phyloP scores from a whole-genome alignment of 2,888 invertebrate genomes.

The Tinea pellionella region DNA sequence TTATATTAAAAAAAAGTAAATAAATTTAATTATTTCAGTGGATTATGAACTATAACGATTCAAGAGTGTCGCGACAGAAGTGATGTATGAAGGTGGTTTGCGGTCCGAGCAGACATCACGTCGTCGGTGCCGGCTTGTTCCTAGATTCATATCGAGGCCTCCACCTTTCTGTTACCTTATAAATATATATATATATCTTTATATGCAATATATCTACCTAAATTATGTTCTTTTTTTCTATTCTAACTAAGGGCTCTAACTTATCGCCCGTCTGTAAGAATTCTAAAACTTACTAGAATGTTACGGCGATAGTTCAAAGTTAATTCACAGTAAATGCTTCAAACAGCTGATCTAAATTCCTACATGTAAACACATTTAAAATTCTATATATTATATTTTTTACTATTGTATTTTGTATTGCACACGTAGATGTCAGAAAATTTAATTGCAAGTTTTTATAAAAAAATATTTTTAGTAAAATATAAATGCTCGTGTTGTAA shows the following conservation, averaged over 20 bases:
- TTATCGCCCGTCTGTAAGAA: too few relatives aligned
- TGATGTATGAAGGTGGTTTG: conserved; percentile 13
- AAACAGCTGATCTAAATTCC: too few relatives aligned
- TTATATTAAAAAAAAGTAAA: not conserved
- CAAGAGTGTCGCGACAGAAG: conserved; percentile 1
- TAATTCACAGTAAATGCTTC: too few relatives aligned
- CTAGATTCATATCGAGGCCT: conserved; percentile 4
- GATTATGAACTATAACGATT: conserved; percentile 16
- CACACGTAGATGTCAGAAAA: not conserved
- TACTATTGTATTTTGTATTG: too few relatives aligned
- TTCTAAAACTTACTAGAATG: too few relatives aligned
- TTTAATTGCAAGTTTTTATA: not conserved
- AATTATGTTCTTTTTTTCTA: too few relatives aligned
- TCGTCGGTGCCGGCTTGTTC: conserved; percentile 17
- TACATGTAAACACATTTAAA: too few relatives aligned
- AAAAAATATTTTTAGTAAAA: not conserved
- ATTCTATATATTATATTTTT: too few relatives aligned
- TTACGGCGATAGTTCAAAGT: too few relatives aligned
- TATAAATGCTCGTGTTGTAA: not conserved
- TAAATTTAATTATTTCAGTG: conserved; percentile 16
- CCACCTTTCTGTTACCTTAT: not conserved
- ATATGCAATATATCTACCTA: too few relatives aligned
- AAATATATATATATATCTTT: too few relatives aligned
- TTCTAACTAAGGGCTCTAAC: too few relatives aligned
- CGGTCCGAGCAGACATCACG: conserved; percentile 23